phyloP scores from a whole-genome alignment of 1,140 invertebrate genomes.

The Drosophila eugracilis region DNA sequence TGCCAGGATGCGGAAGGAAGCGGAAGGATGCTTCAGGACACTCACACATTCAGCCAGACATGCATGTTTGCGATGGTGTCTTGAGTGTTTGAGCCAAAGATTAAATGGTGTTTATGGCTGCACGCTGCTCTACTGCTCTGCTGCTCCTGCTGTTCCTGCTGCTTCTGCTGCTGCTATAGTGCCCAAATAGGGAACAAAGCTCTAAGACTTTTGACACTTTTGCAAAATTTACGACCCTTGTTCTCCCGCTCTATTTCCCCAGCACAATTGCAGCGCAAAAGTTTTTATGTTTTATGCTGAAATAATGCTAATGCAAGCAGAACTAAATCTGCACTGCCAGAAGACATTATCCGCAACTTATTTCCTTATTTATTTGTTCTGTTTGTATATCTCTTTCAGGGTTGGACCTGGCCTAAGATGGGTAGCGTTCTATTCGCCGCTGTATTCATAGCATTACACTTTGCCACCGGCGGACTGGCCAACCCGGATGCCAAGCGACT shows the following conservation, averaged over 20 bases:
- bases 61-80: slow-evolving; percentile 34
- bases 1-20: no score
- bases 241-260: slow-evolving; percentile 12
- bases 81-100: slow-evolving; percentile 82
- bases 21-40: slow-evolving; percentile 36
- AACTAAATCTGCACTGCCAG: slow-evolving; percentile 26
- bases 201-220: slow-evolving; percentile 76
- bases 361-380: slow-evolving; percentile 49
- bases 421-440: slow-evolving; percentile 89
- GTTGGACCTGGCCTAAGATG: slow-evolving; percentile 93
- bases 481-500: slow-evolving; percentile 97
- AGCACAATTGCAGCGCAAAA: slow-evolving; percentile 37
- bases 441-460: slow-evolving; percentile 89
- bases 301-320: slow-evolving; percentile 48
- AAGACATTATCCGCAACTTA: slow-evolving; percentile 54
- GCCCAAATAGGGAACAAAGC: slow-evolving; percentile 51
- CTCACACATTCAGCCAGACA: slow-evolving; percentile 16
- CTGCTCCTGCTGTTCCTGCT: no score
- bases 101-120: slow-evolving; percentile 81
- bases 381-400: slow-evolving; percentile 85
- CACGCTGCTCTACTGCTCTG: no score
- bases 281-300: slow-evolving; percentile 53
- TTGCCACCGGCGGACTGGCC: slow-evolving; percentile 88
- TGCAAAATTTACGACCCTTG: slow-evolving; percentile 67
- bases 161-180: slow-evolving; percentile 14